Evolutionary conservation across 2,113 vertebrate genomes (phyloP), one percentile per base, ranked within the genome.

Genomic region (Zeus faber): DNA sequence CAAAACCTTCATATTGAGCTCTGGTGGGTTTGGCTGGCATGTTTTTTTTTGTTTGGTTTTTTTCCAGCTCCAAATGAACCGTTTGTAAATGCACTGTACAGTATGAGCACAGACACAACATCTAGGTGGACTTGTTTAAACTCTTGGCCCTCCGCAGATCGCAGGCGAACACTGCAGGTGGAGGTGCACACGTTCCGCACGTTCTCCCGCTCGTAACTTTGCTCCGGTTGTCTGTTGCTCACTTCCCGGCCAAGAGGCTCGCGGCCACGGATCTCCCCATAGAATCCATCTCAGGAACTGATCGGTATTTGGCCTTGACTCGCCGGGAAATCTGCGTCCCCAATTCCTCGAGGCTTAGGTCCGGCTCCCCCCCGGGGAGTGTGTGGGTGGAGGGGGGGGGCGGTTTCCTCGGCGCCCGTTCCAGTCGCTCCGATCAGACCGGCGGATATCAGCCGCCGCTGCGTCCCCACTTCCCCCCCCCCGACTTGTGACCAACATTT

Each of bases 281-380:
- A 3, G 49, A 62, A 81, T 88, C n/a, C 77, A 58, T 77, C 66
- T 73, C 29, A 64, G 62, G 70, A 84, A 78, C 7, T 46, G 68
- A 81, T 74, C 58, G 60, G 65, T 56, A 72, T 73, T 79, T 87
- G 86, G 87, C 82, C 49, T 31, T 27, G 59, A 74, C 79, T 62
- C 65, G 70, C 72, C 4, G 11, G 67, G 45, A 84, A 85, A 82
- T 86, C 85, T 83, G 72, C 11, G 61, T 82, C 78, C 84, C 77
- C 77, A 83, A 79, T 87, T 88, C 85, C 73, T 58, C 0, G 7
- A 62, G 84, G 76, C 85, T 84, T 76, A 62, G 63, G 80, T 62
- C 67, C 73, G 77, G 67, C 76, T 80, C 55, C 76, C n/a, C n/a
- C n/a, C 13, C 10, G 33, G 33, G 27, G 27, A n/a, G n/a, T n/a